Conservation (phyloP, 1,140 invertebrate genomes). For the Lasioglossum baleicum region DNA sequence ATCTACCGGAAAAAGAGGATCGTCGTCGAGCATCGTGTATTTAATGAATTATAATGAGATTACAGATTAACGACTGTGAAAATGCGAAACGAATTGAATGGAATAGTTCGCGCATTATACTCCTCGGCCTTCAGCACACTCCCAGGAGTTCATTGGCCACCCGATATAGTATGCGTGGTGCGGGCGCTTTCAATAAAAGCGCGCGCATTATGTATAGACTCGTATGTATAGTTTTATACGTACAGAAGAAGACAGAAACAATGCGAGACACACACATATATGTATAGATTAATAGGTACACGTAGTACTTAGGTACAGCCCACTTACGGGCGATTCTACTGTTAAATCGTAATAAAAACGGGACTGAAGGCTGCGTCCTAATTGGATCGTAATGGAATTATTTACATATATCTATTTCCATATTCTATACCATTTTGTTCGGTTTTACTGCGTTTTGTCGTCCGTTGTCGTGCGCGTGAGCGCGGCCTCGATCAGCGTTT, state of each 20-base stretch:
- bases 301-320: conserved; percentile 7
- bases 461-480: neutral
- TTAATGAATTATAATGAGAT: too few species aligned
- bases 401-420: conserved; percentile 33
- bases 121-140: neutral
- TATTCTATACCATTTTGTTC: neutral
- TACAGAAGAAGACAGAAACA: conserved; percentile 67
- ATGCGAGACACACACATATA: conserved; percentile 61
- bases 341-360: conserved; percentile 63
- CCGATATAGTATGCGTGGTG: conserved; percentile 51
- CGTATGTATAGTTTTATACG: conserved; percentile 61
- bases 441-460: neutral
- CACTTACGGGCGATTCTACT: conserved; percentile 25
- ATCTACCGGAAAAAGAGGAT: too few species aligned
- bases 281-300: conserved; percentile 46
- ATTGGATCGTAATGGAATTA: conserved; percentile 48
- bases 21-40: too few species aligned
- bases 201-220: conserved; percentile 58
- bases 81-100: too few species aligned
- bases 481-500: neutral
- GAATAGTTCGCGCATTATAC: too few species aligned
- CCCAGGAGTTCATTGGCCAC: conserved; percentile 11
- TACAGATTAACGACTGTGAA: too few species aligned
- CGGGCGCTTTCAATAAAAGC: conserved; percentile 31
- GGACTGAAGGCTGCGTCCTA: conserved; percentile 49